These are phyloP conservation scores for Muraenolepis orangiensis DNA, from an alignment of 2,797 vertebrate species.

Conservation along the genomic window DNA sequence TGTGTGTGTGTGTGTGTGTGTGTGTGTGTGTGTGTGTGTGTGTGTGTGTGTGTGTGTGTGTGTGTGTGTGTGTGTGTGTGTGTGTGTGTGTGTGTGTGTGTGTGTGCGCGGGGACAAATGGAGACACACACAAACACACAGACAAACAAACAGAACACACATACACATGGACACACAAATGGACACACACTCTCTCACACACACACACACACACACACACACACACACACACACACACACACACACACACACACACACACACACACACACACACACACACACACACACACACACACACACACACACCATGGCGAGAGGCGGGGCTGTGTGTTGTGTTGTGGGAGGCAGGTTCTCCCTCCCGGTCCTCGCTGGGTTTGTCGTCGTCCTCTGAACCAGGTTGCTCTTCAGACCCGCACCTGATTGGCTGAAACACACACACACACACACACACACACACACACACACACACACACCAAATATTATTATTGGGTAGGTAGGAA, in stretches of 20 bases:
- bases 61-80: no score
- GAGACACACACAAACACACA: background rate
- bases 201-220: background rate
- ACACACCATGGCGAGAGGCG: conserved; percentile 69
- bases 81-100: no score
- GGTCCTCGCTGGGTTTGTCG: conserved; percentile 49
- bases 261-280: background rate
- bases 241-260: background rate
- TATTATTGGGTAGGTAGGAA: no score
- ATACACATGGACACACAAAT: background rate
- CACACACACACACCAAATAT: no score
- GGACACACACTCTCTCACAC: background rate
- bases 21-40: background rate
- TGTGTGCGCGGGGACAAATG: no score
- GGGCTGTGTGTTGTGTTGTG: conserved; percentile 50
- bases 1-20: no score
- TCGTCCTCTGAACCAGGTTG: conserved; percentile 44
- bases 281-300: conserved; percentile 2
- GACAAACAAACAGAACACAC: background rate
- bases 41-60: background rate
- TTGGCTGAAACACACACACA: conserved; percentile 51
- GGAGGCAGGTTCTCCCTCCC: conserved; percentile 58
- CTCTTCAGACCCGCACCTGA: conserved; percentile 59
- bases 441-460: no score
- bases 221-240: conserved; percentile 16